These are phyloP conservation scores for Diploptera punctata DNA, from an alignment of 2,888 invertebrate genomes.

Conservation along the genomic window DNA sequence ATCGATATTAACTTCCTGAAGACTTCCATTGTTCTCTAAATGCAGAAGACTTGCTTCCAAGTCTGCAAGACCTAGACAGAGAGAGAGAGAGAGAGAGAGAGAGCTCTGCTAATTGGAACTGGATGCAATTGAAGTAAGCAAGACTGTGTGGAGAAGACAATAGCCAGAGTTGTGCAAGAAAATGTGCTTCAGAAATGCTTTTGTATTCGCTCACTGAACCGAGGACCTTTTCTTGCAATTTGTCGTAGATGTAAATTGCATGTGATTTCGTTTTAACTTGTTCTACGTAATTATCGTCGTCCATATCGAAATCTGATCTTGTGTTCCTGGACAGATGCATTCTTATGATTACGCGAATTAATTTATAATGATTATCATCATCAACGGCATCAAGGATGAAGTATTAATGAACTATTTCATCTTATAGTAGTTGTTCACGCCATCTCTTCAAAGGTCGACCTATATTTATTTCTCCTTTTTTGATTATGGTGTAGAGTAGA, in stretches of 20 bases:
- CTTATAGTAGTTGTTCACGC: no score
- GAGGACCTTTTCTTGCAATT: not conserved
- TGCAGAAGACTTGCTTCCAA: not conserved
- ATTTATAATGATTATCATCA: no score
- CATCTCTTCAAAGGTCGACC: no score
- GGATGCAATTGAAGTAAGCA: not conserved
- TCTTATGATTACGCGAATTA: no score
- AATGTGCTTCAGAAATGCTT: not conserved
- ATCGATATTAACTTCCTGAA: not conserved
- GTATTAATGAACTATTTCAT: no score
- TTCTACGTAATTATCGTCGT: no score
- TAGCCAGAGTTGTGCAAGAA: not conserved
- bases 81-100: not conserved
- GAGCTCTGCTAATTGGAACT: not conserved
- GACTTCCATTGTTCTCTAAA: not conserved
- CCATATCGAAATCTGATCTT: no score
- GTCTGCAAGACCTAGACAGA: not conserved
- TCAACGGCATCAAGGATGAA: no score
- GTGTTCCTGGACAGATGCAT: no score
- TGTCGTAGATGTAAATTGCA: not conserved
- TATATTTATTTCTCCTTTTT: no score
- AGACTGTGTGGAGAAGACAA: not conserved
- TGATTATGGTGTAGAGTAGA: no score
- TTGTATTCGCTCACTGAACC: not conserved
- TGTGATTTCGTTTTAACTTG: no score